A percentile compares a stretch with the other conserved stretches of the same genome.
Evolutionary conservation across 2,888 invertebrate genomes (phyloP).

Genomic region (Acleris emargana): DNA sequence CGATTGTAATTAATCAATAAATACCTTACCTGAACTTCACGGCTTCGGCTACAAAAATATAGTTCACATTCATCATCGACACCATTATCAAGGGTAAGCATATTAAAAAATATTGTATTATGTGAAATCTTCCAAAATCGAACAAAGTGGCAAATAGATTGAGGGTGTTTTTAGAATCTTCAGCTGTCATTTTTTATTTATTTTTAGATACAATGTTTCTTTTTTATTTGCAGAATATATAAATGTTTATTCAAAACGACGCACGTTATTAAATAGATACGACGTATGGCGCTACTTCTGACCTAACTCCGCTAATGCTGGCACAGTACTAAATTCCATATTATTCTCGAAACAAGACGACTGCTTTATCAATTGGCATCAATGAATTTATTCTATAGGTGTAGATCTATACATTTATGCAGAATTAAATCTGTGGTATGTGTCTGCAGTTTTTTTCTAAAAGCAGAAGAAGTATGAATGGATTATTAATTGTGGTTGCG

Average conservation of each 20-base stretch:
- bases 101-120: slow-evolving; percentile 61
- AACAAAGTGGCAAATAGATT: slow-evolving; percentile 48
- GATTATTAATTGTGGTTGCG: too few species aligned
- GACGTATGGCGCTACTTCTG: not conserved
- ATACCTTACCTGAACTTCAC: slow-evolving; percentile 59
- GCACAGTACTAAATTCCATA: slow-evolving; percentile 40
- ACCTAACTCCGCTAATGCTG: slow-evolving; percentile 36
- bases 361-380: slow-evolving; percentile 26
- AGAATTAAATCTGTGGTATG: not conserved
- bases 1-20: not conserved
- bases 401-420: not conserved
- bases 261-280: not conserved
- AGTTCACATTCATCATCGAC: slow-evolving; percentile 71
- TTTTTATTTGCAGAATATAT: not conserved
- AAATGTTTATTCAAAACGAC: not conserved
- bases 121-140: slow-evolving; percentile 63
- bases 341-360: slow-evolving; percentile 15
- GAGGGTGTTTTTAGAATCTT: slow-evolving; percentile 36
- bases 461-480: not conserved
- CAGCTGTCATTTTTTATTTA: slow-evolving; percentile 34
- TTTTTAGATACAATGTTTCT: not conserved
- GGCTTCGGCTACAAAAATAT: slow-evolving; percentile 69
- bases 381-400: slow-evolving; percentile 12
- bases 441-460: not conserved
- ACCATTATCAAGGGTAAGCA: slow-evolving; percentile 62